Evolutionary conservation across 2,797 vertebrate species (phyloP), one percentile per base, ranked within the genome.

Genomic region (Neomorphus geoffroyi): DNA sequence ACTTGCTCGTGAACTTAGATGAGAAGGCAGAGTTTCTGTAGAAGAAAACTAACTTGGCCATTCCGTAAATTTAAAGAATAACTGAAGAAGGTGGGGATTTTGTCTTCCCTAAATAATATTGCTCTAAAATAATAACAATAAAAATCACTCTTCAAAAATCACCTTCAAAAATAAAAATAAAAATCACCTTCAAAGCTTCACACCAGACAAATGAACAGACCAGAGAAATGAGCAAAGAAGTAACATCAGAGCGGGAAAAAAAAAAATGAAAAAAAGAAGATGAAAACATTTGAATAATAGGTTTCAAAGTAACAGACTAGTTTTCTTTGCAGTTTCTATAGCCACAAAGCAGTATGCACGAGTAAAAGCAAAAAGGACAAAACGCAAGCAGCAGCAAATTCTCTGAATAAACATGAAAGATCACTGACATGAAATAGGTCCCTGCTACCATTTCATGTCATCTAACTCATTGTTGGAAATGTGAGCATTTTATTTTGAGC

Each of bases 331-430:
- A 18, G 11, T 81, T 96, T 88, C 62, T 94, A 19, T 69, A 86
- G 60, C 50, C 74, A 60, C 7, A 7, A 84, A 94, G 26, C 28
- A 13, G 39, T 90, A 75, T 7, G 14, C 33, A 81, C 26, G 16
- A 94, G 75, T 87, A 88, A 96, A 94, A 84, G 26, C 39, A 79
- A 91, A 95, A 94, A 90, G 27, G 41, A 35, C 32, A 85, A 94
- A 95, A 91, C 71, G 43, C 41, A 93, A 51, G 53, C 58, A 75
- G 48, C 35, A 88, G 65, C 65, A 90, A 73, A 33, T 86, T 80
- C 56, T 85, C 56, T 81, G 81, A 91, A 92, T 74, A 95, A 96
- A 91, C 58, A 84, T 72, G 72, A 90, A 93, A 82, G 27, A 58
- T 66, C 43, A 54, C 33, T 72, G 69, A 70, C 75, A 79, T 74